Conservation (phyloP, 1,140 invertebrate species). For the Musca vetustissima region DNA sequence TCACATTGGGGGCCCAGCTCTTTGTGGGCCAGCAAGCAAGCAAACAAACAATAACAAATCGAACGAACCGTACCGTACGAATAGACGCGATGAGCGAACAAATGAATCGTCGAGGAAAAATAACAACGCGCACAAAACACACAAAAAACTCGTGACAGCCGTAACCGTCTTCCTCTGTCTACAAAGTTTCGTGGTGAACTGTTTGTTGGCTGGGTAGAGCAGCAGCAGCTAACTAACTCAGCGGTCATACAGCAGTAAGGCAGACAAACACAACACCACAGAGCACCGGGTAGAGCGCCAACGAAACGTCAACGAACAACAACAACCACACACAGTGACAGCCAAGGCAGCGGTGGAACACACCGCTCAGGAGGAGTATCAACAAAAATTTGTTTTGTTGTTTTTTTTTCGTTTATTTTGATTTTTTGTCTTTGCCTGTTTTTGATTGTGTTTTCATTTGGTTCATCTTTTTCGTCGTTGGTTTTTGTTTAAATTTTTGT, state of each 20-base stretch:
- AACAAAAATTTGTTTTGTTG: constrained; percentile 14
- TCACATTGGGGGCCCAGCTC: too few species aligned
- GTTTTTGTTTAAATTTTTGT: too few species aligned
- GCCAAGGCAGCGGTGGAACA: not conserved
- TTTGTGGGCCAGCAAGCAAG: too few species aligned
- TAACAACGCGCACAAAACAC: not conserved
- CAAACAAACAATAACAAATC: too few species aligned
- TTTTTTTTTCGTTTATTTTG: not conserved
- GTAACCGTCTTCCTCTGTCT: constrained; percentile 7
- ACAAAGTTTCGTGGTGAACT: constrained; percentile 17
- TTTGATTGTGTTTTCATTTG: not conserved
- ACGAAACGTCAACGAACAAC: not conserved
- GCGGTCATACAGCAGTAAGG: constrained; percentile 10
- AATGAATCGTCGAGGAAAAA: too few species aligned
- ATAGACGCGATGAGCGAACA: too few species aligned
- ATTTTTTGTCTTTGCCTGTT: not conserved
- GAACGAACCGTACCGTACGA: too few species aligned
- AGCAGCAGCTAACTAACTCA: not conserved
- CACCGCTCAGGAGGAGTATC: not conserved
- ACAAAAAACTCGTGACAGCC: constrained; percentile 10
- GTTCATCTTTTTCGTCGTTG: not conserved
- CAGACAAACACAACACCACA: not conserved
- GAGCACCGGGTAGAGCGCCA: not conserved
- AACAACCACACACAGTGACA: not conserved
- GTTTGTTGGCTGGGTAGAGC: not conserved